These are phyloP conservation scores for Drosophila barbarae DNA, from an alignment of 2,888 invertebrate genomes.

Conservation along the genomic window DNA sequence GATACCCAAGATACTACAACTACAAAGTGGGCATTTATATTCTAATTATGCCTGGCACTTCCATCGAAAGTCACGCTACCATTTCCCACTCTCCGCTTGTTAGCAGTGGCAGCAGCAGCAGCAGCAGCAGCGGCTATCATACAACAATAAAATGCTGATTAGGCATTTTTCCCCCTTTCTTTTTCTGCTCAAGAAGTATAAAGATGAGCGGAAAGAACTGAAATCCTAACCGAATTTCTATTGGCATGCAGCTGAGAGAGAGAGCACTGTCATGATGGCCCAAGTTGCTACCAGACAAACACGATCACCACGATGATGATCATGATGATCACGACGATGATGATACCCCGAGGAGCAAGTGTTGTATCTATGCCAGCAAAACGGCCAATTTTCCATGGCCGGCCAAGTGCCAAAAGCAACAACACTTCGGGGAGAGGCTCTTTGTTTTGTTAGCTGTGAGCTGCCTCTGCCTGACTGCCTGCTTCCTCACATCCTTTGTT, in stretches of 20 bases:
- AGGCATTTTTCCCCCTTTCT: constrained; percentile 51
- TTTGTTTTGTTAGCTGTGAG: constrained; percentile 45
- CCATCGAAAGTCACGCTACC: constrained; percentile 58
- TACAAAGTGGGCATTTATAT: constrained; percentile 67
- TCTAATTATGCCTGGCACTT: constrained; percentile 62
- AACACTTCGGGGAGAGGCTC: constrained; percentile 40
- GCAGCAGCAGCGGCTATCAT: constrained; percentile 6
- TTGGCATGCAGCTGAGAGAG: constrained; percentile 32
- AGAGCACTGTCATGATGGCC: constrained; percentile 56
- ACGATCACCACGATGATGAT: constrained; percentile 23
- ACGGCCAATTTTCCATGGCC: constrained; percentile 61
- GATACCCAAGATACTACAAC: constrained; percentile 32
- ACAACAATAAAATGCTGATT: constrained; percentile 60
- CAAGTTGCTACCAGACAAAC: constrained; percentile 45
- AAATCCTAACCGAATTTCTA: constrained; percentile 42
- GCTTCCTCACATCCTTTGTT: constrained; percentile 47
- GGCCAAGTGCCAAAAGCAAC: constrained; percentile 55
- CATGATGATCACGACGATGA: constrained; percentile 27
- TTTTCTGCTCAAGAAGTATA: constrained; percentile 7
- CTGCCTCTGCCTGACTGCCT: constrained; percentile 1
- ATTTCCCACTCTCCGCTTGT: constrained; percentile 50
- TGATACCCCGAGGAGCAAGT: constrained; percentile 49
- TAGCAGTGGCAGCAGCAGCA: constrained; percentile 37
- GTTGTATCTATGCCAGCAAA: constrained; percentile 49
- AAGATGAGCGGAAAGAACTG: constrained; percentile 17